Evolutionary conservation across 1,140 invertebrate species (phyloP), one percentile per base, ranked within the genome.

Genomic region (Cheumatopsyche charites): DNA sequence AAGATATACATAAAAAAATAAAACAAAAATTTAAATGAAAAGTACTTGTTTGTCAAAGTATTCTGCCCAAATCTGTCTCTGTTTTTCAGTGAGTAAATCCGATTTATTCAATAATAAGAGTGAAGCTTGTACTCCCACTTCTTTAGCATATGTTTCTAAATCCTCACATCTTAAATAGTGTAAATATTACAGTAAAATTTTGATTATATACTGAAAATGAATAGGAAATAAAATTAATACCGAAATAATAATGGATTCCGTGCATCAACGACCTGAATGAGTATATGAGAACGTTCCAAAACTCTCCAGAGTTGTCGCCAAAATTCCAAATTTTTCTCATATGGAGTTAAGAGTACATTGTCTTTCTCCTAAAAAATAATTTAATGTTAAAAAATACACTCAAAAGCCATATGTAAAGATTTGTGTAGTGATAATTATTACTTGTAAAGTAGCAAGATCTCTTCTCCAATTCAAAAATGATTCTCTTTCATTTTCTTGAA

Each of bases 261-360:
- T 0, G 95, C 96, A 87, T 99, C 98, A 0, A 99, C 90, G 77
- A 99, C 96, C 80, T 99, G 95, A 11, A 99, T 89, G 26, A 99
- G 84, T 49, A 99, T 87, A 85, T 99, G 95, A 79, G 95, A 97
- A 77, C 94, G 90, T 81, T 99, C 98, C 15, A 99, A 88, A 0
- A 99, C 98, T 77, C 98, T 88, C 98, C 98, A 99, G 5, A 99
- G 81, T 82, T 99, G 98, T 47, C 97, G 88, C 98, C 98, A 99
- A 74, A 99, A 94, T 81, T 99, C 97, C 15, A 99, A 83, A 84
- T 99, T 99, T 76, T 96, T 94, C 79, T 99, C 98, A 84, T 97
- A 99, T 0, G 98, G 98, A 1, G 98, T 99, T 66, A 99, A 81
- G 0, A 94, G 83, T 3, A 98, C 79, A 9, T 89, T 89, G 61